These are phyloP conservation scores for Chascanopsetta lugubris DNA, from an alignment of 2,113 vertebrate genomes.

Conservation along the genomic window DNA sequence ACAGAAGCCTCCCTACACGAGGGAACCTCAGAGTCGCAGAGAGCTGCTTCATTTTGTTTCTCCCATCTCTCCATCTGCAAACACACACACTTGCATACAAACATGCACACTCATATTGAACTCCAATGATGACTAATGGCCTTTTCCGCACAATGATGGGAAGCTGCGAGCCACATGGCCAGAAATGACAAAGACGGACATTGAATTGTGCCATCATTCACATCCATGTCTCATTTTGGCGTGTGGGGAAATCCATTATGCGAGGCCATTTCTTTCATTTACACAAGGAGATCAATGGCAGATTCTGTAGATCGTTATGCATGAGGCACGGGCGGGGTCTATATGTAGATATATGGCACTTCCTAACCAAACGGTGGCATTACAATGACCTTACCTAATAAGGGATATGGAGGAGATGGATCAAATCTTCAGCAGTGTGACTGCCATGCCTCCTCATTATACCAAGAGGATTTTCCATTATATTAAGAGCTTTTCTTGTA, in stretches of 20 bases:
- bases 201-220: slow-evolving; percentile 59
- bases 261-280: slow-evolving; percentile 50
- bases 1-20: slow-evolving; percentile 29
- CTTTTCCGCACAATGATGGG: slow-evolving; percentile 54
- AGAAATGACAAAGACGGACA: slow-evolving; percentile 56
- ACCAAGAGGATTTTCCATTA: not conserved
- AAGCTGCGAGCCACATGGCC: slow-evolving; percentile 41
- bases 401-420: slow-evolving; percentile 13
- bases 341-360: slow-evolving; percentile 27
- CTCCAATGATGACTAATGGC: slow-evolving; percentile 64
- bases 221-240: slow-evolving; percentile 43
- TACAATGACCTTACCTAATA: slow-evolving; percentile 42
- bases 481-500: slow-evolving; percentile 15
- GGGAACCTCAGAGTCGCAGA: slow-evolving; percentile 24
- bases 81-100: not conserved
- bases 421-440: slow-evolving; percentile 13
- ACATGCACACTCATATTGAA: slow-evolving; percentile 15
- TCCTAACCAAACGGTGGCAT: slow-evolving; percentile 27
- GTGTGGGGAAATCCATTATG: slow-evolving; percentile 50
- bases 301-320: slow-evolving; percentile 47
- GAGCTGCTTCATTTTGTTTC: slow-evolving; percentile 9
- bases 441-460: not conserved
- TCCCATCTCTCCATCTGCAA: slow-evolving; percentile 3
- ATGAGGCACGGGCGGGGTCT: slow-evolving; percentile 16
- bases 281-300: slow-evolving; percentile 38